Base-by-base conservation (phyloP, 2,113 vertebrate genomes). In the Speoplatyrhinus poulsoni region DNA sequence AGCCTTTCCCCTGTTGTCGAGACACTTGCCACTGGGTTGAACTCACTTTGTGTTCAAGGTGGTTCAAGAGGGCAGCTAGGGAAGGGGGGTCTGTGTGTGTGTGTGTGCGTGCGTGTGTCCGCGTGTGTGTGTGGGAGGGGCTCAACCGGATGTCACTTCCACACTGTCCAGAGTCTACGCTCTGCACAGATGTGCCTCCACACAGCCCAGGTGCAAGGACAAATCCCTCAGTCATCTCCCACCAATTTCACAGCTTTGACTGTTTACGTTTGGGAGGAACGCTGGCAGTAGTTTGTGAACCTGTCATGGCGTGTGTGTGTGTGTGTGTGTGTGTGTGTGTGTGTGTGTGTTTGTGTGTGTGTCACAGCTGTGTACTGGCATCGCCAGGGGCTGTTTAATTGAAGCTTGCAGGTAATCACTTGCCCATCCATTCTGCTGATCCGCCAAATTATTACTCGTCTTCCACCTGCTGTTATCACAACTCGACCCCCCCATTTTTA, bases 251-350 rank as follows among this genome's bases (percentile, higher is more conserved):
- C 83, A 85, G 77, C 72, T 55, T 78, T 74, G 56, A 75, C 79
- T 81, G 80, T 87, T 86, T 79, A 77, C 84, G 80, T 86, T 85
- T 85, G 80, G 69, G 79, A 83, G 74, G 81, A 82, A 83, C 83
- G 81, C 73, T 76, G 73, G 65, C 80, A 73, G 52, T 65, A 62
- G 70, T 76, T 77, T 84, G 81, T 82, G 72, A 86, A 74, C 65
- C 79, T 81, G 83, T 79, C 66, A 70, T 82, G 26, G 26, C 26
- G 26, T 26, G 26, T 26, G 26, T 26, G 26, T 26, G 63, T 3
- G 17, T 55, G 55, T 41, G 17, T 65, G 50, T 50, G 36, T 65
- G 65, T 52, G 73, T 65, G 52, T 48, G 55, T 75, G 32, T 59
- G 55, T 19, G 55, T 41, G 17, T 65, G 50, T 50, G 36, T 65